A percentile compares a stretch with the other conserved stretches of the same genome.
Evolutionary conservation across 2,797 vertebrate species (phyloP).

Genomic region (Gymnopithys bicolor): DNA sequence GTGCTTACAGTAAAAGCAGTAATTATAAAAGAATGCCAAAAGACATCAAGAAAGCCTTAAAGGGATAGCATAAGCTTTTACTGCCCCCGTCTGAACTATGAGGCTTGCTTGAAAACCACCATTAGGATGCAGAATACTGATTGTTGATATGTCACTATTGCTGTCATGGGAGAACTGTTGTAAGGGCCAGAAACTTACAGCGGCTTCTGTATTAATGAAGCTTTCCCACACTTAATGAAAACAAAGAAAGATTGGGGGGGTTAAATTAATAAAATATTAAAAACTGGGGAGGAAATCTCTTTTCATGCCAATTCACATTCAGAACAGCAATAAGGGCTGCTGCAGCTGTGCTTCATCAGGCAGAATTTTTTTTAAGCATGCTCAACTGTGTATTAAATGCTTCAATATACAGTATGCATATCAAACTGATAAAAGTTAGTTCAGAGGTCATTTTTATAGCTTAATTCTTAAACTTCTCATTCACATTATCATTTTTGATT

Average conservation of each 20-base stretch:
- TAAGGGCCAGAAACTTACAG: constrained; percentile 46
- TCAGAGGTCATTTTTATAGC: constrained; percentile 28
- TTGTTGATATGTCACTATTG: constrained; percentile 74
- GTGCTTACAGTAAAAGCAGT: constrained; percentile 70
- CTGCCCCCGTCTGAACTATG: constrained; percentile 75
- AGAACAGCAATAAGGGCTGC: constrained; percentile 41
- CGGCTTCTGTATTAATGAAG: constrained; percentile 74
- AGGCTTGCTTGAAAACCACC: constrained; percentile 73
- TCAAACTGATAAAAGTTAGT: constrained; percentile 38
- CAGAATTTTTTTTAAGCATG: not conserved
- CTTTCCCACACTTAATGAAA: constrained; percentile 74
- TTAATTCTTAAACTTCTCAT: constrained; percentile 29
- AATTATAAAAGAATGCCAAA: constrained; percentile 71
- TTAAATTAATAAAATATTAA: constrained; percentile 78
- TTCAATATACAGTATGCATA: not conserved
- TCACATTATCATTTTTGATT: constrained; percentile 7
- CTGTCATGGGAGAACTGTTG: constrained; percentile 70
- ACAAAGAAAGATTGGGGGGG: constrained; percentile 50
- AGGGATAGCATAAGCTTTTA: constrained; percentile 76
- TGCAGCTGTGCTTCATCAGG: constrained; percentile 46
- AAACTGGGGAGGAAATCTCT: constrained; percentile 41
- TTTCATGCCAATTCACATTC: constrained; percentile 30
- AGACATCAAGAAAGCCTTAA: constrained; percentile 72
- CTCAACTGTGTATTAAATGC: not conserved
- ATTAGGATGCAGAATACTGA: constrained; percentile 75